phyloP scores from a whole-genome alignment of 2,888 invertebrate species.

The Drosophila birchii region DNA sequence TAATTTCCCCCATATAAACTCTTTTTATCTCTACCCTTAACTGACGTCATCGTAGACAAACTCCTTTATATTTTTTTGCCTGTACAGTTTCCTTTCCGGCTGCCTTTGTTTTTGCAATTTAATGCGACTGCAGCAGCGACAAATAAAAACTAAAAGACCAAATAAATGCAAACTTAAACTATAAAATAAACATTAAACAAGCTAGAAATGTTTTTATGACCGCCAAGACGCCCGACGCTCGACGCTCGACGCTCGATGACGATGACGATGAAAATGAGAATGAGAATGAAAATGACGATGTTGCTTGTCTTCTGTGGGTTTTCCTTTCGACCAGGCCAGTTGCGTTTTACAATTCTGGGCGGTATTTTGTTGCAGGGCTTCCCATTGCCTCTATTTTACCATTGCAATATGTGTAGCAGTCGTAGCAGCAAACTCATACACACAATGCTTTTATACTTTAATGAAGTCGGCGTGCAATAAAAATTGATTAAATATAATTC shows the following conservation, averaged over 20 bases:
- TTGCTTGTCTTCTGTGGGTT: slow-evolving; percentile 21
- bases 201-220: slow-evolving; percentile 81
- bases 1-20: not conserved
- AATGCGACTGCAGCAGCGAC: slow-evolving; percentile 44
- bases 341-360: slow-evolving; percentile 40
- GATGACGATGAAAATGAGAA: slow-evolving; percentile 15
- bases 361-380: slow-evolving; percentile 49
- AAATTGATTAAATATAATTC: slow-evolving; percentile 81
- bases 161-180: slow-evolving; percentile 82
- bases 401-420: slow-evolving; percentile 53
- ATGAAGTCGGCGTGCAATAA: slow-evolving; percentile 80
- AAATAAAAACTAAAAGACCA: slow-evolving; percentile 80
- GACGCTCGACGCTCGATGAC: slow-evolving; percentile 28
- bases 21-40: not conserved
- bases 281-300: slow-evolving; percentile 39
- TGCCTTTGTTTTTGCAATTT: slow-evolving; percentile 42
- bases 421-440: slow-evolving; percentile 24
- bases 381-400: not conserved
- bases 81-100: slow-evolving; percentile 23
- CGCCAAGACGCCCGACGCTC: slow-evolving; percentile 62
- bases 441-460: slow-evolving; percentile 73
- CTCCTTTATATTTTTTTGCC: slow-evolving; percentile 4
- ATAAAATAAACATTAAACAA: slow-evolving; percentile 83
- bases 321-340: slow-evolving; percentile 33
- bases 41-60: slow-evolving; percentile 1